These are phyloP conservation scores for Selenia dentaria DNA, from an alignment of 2,888 invertebrate species.

Conservation along the genomic window DNA sequence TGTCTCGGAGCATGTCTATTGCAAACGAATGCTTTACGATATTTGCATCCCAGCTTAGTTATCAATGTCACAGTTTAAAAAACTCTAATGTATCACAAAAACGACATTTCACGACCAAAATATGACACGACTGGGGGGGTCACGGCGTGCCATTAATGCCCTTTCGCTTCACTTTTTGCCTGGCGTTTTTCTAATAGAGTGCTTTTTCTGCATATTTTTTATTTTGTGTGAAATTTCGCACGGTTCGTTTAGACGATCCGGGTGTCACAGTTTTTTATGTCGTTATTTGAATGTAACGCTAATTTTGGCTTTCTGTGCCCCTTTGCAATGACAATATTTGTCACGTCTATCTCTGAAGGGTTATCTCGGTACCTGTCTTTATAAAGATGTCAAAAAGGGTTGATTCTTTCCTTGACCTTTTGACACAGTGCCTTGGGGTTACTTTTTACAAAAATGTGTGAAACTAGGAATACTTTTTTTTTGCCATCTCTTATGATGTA, in stretches of 20 bases:
- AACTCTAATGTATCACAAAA: too few relatives aligned
- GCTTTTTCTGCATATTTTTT: conserved; percentile 49
- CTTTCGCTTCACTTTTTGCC: conserved; percentile 52
- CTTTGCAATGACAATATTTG: conserved; percentile 61
- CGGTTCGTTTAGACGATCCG: conserved; percentile 70
- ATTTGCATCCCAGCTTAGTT: too few relatives aligned
- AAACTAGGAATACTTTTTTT: conserved; percentile 46
- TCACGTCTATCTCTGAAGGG: conserved; percentile 59
- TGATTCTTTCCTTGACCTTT: conserved; percentile 71
- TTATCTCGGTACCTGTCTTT: conserved; percentile 62
- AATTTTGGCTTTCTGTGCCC: conserved; percentile 72
- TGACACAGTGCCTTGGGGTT: conserved; percentile 50
- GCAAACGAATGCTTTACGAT: too few relatives aligned
- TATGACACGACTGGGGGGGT: conserved; percentile 55
- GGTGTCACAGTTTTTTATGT: conserved; percentile 49
- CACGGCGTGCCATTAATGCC: conserved; percentile 44
- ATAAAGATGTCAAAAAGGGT: conserved; percentile 62
- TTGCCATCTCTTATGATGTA: conserved; percentile 28
- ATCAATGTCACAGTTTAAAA: too few relatives aligned
- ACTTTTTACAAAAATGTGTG: conserved; percentile 61
- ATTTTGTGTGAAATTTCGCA: conserved; percentile 75
- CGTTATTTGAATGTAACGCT: conserved; percentile 72
- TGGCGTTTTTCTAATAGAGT: conserved; percentile 34
- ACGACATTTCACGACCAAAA: conserved; percentile 48
- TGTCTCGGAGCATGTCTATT: too few relatives aligned